Conservation (phyloP, 2,797 vertebrate genomes). For the Numenius phaeopus region DNA sequence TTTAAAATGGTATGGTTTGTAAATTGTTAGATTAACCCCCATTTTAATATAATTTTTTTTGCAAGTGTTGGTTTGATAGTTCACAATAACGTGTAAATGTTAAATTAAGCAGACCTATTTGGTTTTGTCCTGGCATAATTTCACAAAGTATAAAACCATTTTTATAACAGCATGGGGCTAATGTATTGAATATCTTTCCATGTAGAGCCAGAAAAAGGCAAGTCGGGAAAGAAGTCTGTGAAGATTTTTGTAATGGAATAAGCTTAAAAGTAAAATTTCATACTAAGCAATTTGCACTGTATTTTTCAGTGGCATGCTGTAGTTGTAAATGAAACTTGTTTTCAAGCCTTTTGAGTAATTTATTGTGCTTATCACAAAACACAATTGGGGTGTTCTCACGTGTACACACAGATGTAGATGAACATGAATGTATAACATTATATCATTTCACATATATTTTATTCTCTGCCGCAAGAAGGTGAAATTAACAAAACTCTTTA, state of each 20-base stretch:
- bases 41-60: constrained; percentile 84
- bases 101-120: constrained; percentile 83
- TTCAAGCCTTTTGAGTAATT: constrained; percentile 1
- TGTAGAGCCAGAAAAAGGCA: constrained; percentile 62
- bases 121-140: constrained; percentile 78
- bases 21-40: constrained; percentile 91
- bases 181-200: constrained; percentile 75
- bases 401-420: not conserved
- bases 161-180: constrained; percentile 77
- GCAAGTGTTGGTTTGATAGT: constrained; percentile 73
- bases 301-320: not conserved
- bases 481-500: not conserved
- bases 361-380: not conserved
- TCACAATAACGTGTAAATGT: constrained; percentile 60
- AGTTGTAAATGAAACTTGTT: constrained; percentile 47
- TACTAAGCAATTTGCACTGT: constrained; percentile 29
- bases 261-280: constrained; percentile 59
- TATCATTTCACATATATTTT: not conserved
- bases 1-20: constrained; percentile 88
- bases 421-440: accelerated
- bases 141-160: constrained; percentile 79
- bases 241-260: constrained; percentile 42
- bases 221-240: not conserved
- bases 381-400: not conserved
- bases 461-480: not conserved